Conservation (phyloP, 2,113 vertebrate genomes). For the Campylomormyrus tamandua region DNA sequence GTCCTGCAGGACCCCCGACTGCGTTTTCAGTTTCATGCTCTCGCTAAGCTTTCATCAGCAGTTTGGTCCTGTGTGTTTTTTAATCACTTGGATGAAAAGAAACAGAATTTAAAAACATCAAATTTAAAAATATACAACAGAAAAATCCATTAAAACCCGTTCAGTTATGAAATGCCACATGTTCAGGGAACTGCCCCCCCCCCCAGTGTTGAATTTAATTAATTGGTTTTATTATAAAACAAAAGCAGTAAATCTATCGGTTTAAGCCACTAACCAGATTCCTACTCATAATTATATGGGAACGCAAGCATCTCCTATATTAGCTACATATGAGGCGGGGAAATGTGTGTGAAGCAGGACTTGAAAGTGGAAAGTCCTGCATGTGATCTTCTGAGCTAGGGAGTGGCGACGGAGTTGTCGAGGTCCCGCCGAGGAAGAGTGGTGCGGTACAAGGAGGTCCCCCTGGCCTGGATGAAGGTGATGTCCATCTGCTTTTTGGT, state of each 20-base stretch:
- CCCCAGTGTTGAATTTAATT: neutral
- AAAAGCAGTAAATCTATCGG: neutral
- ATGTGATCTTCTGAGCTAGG: neutral
- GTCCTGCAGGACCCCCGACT: neutral
- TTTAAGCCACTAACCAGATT: neutral
- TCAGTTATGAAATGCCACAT: neutral
- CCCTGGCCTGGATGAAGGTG: slow-evolving; percentile 71
- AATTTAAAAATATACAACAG: neutral
- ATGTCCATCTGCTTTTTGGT: slow-evolving; percentile 63
- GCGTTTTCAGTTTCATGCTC: neutral
- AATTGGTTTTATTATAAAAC: neutral
- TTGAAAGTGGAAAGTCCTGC: neutral
- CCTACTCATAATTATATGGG: neutral
- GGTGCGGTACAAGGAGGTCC: slow-evolving; percentile 75
- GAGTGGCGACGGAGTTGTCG: neutral
- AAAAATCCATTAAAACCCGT: neutral
- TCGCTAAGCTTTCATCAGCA: neutral
- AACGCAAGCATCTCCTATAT: neutral
- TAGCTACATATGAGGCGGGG: neutral
- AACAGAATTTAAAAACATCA: neutral
- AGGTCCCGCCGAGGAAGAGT: slow-evolving; percentile 55
- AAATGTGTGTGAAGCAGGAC: neutral
- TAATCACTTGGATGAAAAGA: neutral
- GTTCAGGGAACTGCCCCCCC: neutral
- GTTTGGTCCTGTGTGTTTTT: neutral